Evolutionary conservation across 2,113 vertebrate genomes (phyloP), one percentile per base, ranked within the genome.

Genomic region (Ascaphus truei): DNA sequence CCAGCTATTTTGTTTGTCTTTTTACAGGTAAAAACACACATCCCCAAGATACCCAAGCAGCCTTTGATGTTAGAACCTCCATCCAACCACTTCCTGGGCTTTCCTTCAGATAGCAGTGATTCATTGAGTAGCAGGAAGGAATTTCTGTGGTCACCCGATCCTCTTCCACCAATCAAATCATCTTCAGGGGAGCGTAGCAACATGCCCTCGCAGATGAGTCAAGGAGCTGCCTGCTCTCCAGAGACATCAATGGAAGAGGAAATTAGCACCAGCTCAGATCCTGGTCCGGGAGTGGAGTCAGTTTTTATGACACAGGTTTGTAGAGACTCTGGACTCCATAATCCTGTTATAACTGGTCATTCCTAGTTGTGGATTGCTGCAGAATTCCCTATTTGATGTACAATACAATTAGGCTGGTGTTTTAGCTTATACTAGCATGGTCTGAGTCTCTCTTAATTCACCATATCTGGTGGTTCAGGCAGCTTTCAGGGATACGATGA

Each of bases 251-350:
- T 12, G 0, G 64, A 64, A 11, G 45, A 53, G 11, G 62, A 51
- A 1, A 3, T 5, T 5, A 29, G 5, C 26, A 11, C 47, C 47
- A 73, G 74, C 48, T 30, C 56, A n/a, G 50, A 60, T 1, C 52
- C 34, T 29, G 69, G 1, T 0, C 58, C 75, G 18, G 68, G 65
- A 0, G 18, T 36, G 1, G 77, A 86, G 7, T 73, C 77, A 5
- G 76, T 95, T 78, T 97, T 96, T 80, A 73, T 92, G 61, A 95
- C 93, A 1, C 90, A 95, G 93, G 94, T 95, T 27, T 16, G 71
- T 29, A 29, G 4, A 20, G 10, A n/a, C n/a, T n/a, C n/a, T n/a
- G n/a, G n/a, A n/a, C n/a, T n/a, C n/a, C n/a, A n/a, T n/a, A n/a
- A n/a, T n/a, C n/a, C n/a, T n/a, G n/a, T n/a, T n/a, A n/a, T n/a